A percentile compares a stretch with the other conserved stretches of the same genome.
Evolutionary conservation across 2,113 vertebrate species (phyloP).

Genomic region (Callithrix jacchus): DNA sequence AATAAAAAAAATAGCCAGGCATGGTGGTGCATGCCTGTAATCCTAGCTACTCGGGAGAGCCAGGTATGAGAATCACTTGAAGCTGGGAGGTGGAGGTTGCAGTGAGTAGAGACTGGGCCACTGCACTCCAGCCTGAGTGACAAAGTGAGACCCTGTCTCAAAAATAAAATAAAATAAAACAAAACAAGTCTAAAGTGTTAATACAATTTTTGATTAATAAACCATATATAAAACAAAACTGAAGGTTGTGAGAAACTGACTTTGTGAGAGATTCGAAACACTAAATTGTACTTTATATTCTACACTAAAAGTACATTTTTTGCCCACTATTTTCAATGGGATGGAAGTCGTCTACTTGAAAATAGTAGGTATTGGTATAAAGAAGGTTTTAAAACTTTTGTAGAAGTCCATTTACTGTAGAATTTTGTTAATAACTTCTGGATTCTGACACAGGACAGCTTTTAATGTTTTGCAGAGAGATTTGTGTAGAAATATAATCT

Average conservation of each 20-base stretch:
- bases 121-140: too few relatives aligned
- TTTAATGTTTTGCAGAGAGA: not conserved
- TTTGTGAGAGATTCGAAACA: not conserved
- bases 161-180: too few relatives aligned
- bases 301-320: not conserved
- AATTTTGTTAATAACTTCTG: not conserved
- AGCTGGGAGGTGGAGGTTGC: too few relatives aligned
- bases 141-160: too few relatives aligned
- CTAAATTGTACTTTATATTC: not conserved
- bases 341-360: not conserved
- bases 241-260: not conserved
- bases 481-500: not conserved
- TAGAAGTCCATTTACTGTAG: not conserved
- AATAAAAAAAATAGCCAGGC: too few relatives aligned
- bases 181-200: not conserved
- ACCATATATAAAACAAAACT: not conserved
- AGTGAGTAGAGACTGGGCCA: too few relatives aligned
- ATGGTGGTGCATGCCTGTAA: too few relatives aligned
- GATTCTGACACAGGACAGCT: not conserved
- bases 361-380: not conserved
- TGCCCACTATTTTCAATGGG: not conserved
- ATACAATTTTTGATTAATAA: slow-evolving; percentile 3
- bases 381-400: not conserved
- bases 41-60: too few relatives aligned
- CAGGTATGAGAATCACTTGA: too few relatives aligned